phyloP scores from a whole-genome alignment of 2,113 vertebrate genomes.

The Proteles cristata region DNA sequence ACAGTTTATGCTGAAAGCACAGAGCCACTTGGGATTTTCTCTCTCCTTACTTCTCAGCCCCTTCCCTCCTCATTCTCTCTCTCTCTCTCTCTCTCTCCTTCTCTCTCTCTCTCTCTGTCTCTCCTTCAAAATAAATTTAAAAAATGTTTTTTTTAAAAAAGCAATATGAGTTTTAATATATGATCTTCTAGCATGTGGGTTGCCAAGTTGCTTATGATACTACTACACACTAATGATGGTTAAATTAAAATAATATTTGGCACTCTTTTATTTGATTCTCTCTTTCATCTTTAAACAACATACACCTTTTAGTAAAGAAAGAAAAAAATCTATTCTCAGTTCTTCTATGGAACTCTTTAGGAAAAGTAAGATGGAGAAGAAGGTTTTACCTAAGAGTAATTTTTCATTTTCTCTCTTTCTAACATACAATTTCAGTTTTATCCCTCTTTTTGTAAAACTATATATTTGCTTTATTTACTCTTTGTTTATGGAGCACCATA shows the following conservation, averaged over 20 bases:
- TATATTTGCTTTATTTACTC: constrained; percentile 43
- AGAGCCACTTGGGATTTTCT: no score
- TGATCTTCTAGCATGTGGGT: background rate
- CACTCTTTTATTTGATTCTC: background rate
- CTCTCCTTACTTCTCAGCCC: no score
- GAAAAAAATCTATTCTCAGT: background rate
- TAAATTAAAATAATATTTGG: background rate
- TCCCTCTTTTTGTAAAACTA: background rate
- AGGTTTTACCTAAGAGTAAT: background rate
- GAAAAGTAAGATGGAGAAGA: constrained; percentile 23
- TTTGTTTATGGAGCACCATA: constrained; percentile 14
- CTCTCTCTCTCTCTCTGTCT: no score
- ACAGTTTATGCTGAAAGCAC: no score
- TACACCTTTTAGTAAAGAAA: background rate
- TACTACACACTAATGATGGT: background rate
- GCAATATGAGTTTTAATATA: background rate
- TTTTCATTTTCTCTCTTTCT: constrained; percentile 22
- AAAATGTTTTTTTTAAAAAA: background rate
- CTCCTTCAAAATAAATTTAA: no score
- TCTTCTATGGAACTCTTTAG: constrained; percentile 1
- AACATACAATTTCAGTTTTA: background rate
- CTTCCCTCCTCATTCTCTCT: no score
- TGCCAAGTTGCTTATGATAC: background rate
- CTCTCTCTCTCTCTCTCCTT: no score
- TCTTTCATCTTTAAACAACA: constrained; percentile 18